A percentile compares a stretch with the other conserved stretches of the same genome.
Conservation (phyloP, 2,888 invertebrate species). For the Calliopum simillimum region DNA sequence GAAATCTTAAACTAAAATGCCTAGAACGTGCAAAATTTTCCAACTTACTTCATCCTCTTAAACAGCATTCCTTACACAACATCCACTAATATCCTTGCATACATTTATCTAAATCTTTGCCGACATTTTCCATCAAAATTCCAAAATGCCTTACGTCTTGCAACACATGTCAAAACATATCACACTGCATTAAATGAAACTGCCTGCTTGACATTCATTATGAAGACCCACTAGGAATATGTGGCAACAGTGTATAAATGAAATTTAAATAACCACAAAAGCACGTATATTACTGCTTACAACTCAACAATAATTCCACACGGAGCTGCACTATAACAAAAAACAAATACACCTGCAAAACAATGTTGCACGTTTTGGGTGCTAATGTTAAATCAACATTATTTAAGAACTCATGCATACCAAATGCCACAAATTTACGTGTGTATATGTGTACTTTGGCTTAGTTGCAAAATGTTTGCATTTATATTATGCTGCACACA, state of each 20-base stretch:
- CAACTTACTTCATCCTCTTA: no score
- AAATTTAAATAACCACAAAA: no score
- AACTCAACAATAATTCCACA: neutral
- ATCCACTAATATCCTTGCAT: conserved; percentile 9
- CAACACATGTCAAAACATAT: conserved; percentile 15
- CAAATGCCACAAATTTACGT: conserved; percentile 52
- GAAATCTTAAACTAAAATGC: no score
- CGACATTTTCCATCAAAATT: conserved; percentile 32
- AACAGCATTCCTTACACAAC: no score
- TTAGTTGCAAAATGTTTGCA: conserved; percentile 29
- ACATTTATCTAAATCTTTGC: conserved; percentile 23
- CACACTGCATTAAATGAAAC: neutral
- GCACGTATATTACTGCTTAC: no score
- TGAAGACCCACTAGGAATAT: no score
- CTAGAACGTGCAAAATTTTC: no score
- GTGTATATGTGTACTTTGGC: neutral
- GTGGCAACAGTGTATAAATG: no score
- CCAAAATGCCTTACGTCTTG: conserved; percentile 8
- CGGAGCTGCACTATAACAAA: neutral
- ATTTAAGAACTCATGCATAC: conserved; percentile 64
- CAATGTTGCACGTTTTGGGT: conserved; percentile 40
- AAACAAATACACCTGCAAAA: conserved; percentile 6
- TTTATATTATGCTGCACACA: conserved; percentile 14
- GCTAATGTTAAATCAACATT: conserved; percentile 65
- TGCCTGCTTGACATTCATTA: neutral